A percentile compares a stretch with the other conserved stretches of the same genome.
These are phyloP conservation scores for Temnothorax ravouxi DNA, from an alignment of 2,888 invertebrate species.

Conservation along the genomic window DNA sequence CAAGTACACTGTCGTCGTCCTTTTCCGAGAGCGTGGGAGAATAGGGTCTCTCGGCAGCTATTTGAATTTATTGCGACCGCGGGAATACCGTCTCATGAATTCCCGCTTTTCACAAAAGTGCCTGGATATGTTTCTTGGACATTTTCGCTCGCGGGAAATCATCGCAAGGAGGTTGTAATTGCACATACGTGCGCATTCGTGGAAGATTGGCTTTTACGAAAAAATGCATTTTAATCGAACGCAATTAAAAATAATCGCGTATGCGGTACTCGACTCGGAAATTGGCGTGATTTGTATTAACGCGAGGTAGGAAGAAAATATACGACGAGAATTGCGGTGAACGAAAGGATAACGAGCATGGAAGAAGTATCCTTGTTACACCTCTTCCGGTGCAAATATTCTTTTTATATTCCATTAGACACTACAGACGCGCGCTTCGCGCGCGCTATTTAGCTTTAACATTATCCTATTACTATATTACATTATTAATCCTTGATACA, in stretches of 20 bases:
- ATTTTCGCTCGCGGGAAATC: constrained; percentile 11
- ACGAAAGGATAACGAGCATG: background rate
- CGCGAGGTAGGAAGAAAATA: background rate
- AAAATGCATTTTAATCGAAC: background rate
- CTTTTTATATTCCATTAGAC: background rate
- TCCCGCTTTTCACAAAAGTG: background rate
- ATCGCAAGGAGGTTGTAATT: background rate
- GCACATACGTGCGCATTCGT: background rate
- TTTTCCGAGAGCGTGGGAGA: background rate
- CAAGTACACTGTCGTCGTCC: background rate
- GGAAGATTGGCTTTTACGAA: background rate
- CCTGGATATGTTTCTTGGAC: background rate
- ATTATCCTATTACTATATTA: too few relatives aligned
- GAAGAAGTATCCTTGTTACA: background rate
- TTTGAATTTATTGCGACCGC: constrained; percentile 32
- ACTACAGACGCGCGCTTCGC: too few relatives aligned
- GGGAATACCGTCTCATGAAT: constrained; percentile 24
- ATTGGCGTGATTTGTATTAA: background rate
- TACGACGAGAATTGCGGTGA: background rate
- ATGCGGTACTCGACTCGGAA: background rate
- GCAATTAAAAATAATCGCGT: background rate
- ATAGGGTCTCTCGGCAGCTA: constrained; percentile 11
- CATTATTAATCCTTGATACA: too few relatives aligned
- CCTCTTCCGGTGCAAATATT: background rate
- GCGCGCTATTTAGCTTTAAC: too few relatives aligned